Base-by-base conservation (phyloP, 2,113 vertebrate species). In the Chaetura pelagica region DNA sequence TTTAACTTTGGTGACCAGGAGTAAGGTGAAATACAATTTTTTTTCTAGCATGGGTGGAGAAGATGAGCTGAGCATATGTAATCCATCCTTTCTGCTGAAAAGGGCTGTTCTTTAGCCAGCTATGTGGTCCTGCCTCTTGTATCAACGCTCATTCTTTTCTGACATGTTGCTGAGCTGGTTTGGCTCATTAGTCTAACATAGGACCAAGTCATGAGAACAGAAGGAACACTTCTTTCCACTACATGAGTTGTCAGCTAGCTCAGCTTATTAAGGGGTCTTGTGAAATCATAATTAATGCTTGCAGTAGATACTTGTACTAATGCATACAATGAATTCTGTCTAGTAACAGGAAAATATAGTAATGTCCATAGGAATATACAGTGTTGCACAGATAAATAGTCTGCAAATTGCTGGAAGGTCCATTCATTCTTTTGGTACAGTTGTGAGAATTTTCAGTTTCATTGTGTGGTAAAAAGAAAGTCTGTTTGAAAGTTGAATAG, bases 161-260 rank as follows among this genome's bases (percentile, higher is more conserved):
- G 72, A 32, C 72, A 17, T 24, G 40, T 79, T 73, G 82, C 35
- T 58, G 75, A 76, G 35, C 90, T 83, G 71, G 35, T 69, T 87
- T 80, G 67, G 9, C 40, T 83, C 51, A n/a, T 76, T 64, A 64
- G 35, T 55, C 63, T 35, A n/a, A 35, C 35, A 4, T 4, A 26
- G 35, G 20, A 32, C 12, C 46, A 34, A 59, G 68, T 44, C 62
- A 35, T 90, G 52, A 75, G n/a, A 68, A 42, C 16, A 48, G 57
- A 55, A 51, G 52, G 48, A 71, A 9, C 13, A 4, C 19, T 32
- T 79, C 11, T 52, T 63, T 49, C n/a, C 0, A 0, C n/a, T 40
- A 57, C 1, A 4, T 52, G 58, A 54, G 44, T 9, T 68, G 40
- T 84, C 44, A 52, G 38, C 38, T 52, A 8, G 26, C 78, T 75